A percentile compares a stretch with the other conserved stretches of the same genome.
Conservation (phyloP, 2,797 vertebrate species). For the Anableps anableps region DNA sequence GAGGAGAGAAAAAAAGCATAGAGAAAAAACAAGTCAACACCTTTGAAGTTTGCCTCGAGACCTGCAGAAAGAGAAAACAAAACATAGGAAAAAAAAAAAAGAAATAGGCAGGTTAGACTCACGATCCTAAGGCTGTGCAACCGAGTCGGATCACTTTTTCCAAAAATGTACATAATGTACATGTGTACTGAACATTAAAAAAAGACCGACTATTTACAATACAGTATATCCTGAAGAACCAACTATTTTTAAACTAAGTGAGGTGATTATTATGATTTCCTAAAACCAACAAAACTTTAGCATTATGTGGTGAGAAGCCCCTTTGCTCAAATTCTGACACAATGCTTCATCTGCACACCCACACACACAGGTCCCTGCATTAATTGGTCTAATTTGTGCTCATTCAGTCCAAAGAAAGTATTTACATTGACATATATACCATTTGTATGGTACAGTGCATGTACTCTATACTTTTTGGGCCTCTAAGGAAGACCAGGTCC, state of each 20-base stretch:
- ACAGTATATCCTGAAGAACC: neutral
- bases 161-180: no score
- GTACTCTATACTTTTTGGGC: neutral
- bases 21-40: no score
- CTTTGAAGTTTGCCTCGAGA: no score
- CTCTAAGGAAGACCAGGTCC: neutral
- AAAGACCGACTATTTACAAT: no score
- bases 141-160: no score
- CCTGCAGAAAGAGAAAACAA: no score
- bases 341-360: neutral
- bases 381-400: neutral
- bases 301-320: neutral
- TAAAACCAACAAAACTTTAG: neutral
- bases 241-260: neutral
- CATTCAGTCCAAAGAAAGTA: neutral
- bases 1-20: no score
- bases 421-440: neutral
- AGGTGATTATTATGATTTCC: neutral
- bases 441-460: neutral
- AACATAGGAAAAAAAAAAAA: no score
- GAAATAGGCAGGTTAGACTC: no score
- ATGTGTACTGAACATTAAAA: no score
- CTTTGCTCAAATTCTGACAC: neutral
- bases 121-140: no score
- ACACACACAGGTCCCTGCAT: neutral